Evolutionary conservation across 2,113 vertebrate species (phyloP), one percentile per base, ranked within the genome.

Genomic region (Psettodes erumei): DNA sequence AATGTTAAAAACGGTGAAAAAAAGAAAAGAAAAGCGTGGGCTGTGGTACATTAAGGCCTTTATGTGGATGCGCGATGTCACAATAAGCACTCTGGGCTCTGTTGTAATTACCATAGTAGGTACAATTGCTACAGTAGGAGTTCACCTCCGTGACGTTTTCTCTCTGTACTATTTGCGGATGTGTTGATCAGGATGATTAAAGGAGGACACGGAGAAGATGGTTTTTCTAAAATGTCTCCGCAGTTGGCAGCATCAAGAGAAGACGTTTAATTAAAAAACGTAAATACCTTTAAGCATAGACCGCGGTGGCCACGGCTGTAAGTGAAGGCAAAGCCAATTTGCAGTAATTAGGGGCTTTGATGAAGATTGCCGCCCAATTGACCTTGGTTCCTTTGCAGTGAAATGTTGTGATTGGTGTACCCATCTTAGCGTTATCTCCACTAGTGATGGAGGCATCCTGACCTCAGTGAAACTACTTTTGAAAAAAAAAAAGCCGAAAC

Each of bases 81-180:
- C 35, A 77, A 18, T 40, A 38, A 71, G 40, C 30, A 28, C 62
- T 65, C 15, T 47, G 25, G 21, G 59, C 33, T 63, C 27, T 1
- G 18, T 32, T 43, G 13, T 77, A 73, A 77, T 73, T 73, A 78
- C 43, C 27, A n/a, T n/a, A n/a, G n/a, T n/a, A n/a, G n/a, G n/a
- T n/a, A n/a, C n/a, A n/a, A n/a, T n/a, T n/a, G 37, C 32, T 71
- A 40, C 27, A 67, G 30, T 32, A 32, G 73, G 32, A 12, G 33
- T 56, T 86, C 33, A 71, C 28, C 47, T 60, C 43, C 18, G 13
- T 33, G 3, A 48, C 51, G 37, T 54, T 42, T 75, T 61, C 27
- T 27, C 38, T 60, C 62, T 55, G 30, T 68, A 35, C 53, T 58
- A n/a, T 69, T 62, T 63, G 54, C 43, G 28, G 51, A 62, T 48